phyloP scores from a whole-genome alignment of 2,888 invertebrate genomes.

The Drosophila falleni region DNA sequence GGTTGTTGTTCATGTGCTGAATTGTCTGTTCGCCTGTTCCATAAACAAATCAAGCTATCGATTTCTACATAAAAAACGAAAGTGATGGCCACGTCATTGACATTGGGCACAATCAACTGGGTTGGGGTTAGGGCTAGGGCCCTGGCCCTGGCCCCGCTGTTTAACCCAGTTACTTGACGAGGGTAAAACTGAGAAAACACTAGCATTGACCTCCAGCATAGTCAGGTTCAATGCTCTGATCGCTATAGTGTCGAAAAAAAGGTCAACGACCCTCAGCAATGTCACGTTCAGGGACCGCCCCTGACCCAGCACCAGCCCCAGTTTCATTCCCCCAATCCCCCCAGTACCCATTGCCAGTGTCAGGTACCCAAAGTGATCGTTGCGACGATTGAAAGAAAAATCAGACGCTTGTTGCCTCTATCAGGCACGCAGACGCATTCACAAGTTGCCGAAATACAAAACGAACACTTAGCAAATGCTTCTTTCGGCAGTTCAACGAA shows the following conservation, averaged over 20 bases:
- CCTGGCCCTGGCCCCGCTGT: conserved; percentile 39
- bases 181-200: conserved; percentile 18
- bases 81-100: conserved; percentile 58
- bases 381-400: conserved; percentile 80
- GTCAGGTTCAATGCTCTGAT: conserved; percentile 67
- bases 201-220: conserved; percentile 49
- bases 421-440: conserved; percentile 70
- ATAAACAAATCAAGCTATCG: conserved; percentile 81
- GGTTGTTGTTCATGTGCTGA: conserved; percentile 6
- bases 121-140: conserved; percentile 12
- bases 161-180: conserved; percentile 60
- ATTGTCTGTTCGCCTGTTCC: conserved; percentile 64
- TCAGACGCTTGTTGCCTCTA: conserved; percentile 76
- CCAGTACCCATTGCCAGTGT: background rate
- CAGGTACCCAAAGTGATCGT: conserved; percentile 17
- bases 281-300: conserved; percentile 79
- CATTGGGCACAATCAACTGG: conserved; percentile 19
- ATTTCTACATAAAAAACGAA: conserved; percentile 83
- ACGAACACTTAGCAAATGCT: conserved; percentile 39
- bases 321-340: background rate
- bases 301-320: conserved; percentile 60
- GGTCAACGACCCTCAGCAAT: conserved; percentile 65
- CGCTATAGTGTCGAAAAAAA: conserved; percentile 10
- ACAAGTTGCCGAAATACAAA: conserved; percentile 23
- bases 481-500: conserved; percentile 69